Evolutionary conservation across 2,113 vertebrate genomes (phyloP).

Genomic region (Electrona antarctica): DNA sequence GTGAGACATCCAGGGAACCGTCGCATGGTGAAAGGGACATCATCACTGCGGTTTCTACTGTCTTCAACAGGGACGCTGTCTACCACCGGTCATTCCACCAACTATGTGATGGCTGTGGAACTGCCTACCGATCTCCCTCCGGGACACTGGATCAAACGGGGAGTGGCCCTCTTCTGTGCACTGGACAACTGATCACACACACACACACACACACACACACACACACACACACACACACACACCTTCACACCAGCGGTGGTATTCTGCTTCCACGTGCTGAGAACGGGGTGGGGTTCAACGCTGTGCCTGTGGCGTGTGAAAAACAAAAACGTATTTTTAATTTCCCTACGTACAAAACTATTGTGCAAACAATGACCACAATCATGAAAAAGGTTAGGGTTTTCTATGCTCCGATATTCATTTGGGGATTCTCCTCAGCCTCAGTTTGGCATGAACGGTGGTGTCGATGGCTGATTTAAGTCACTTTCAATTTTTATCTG

Average conservation of each 20-base stretch:
- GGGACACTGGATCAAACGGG: slow-evolving; percentile 90
- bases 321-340: too few relatives aligned
- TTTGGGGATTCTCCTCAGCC: too few relatives aligned
- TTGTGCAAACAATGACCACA: too few relatives aligned
- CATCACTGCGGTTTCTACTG: slow-evolving; percentile 6
- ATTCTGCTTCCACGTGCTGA: background rate
- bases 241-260: background rate
- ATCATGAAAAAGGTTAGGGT: too few relatives aligned
- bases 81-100: slow-evolving; percentile 90
- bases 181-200: slow-evolving; percentile 83
- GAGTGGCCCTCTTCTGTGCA: slow-evolving; percentile 88
- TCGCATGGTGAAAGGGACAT: too few relatives aligned
- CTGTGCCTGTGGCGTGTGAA: background rate
- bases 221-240: background rate
- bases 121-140: slow-evolving; percentile 80
- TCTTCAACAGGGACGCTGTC: slow-evolving; percentile 83
- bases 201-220: slow-evolving; percentile 1
- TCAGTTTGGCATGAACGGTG: too few relatives aligned
- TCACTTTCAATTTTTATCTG: too few relatives aligned
- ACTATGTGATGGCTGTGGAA: slow-evolving; percentile 88
- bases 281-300: background rate
- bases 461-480: too few relatives aligned
- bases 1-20: too few relatives aligned
- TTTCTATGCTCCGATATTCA: too few relatives aligned
- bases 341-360: too few relatives aligned